These are phyloP conservation scores for Oryctes rhinoceros DNA, from an alignment of 1,140 invertebrate genomes.

Conservation along the genomic window DNA sequence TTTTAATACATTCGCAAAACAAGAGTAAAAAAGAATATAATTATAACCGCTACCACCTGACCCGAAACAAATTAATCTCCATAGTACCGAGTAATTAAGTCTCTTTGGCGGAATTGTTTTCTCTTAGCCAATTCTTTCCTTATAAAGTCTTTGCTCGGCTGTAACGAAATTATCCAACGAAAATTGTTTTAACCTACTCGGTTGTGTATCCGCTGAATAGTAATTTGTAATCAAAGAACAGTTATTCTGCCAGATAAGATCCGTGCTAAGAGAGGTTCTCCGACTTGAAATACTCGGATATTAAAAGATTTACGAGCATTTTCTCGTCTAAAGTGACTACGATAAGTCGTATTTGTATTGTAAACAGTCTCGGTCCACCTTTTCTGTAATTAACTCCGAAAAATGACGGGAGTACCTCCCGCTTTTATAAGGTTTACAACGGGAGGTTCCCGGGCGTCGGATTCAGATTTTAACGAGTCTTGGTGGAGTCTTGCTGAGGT, in stretches of 20 bases:
- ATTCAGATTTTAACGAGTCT: too few relatives aligned
- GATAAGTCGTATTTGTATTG: neutral
- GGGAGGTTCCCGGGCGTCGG: too few relatives aligned
- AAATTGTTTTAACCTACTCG: conserved; percentile 26
- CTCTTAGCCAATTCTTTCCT: conserved; percentile 1
- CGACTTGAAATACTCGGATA: neutral
- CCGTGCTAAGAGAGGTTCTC: neutral
- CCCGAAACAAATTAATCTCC: conserved; percentile 8
- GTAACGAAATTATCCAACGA: conserved; percentile 9
- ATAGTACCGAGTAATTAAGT: neutral
- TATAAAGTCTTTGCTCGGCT: neutral
- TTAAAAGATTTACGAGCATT: conserved; percentile 23
- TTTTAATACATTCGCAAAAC: neutral
- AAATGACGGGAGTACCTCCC: neutral
- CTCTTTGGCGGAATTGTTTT: neutral
- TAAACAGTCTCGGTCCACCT: neutral
- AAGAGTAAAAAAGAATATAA: neutral
- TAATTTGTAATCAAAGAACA: conserved; percentile 15
- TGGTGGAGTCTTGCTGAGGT: too few relatives aligned
- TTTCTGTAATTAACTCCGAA: neutral
- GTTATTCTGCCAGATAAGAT: conserved; percentile 6
- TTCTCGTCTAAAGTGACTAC: neutral
- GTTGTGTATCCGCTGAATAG: neutral
- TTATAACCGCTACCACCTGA: conserved; percentile 4
- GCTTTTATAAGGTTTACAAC: too few relatives aligned